Base-by-base conservation (phyloP, 2,888 invertebrate species). In the Melipona beecheii region DNA sequence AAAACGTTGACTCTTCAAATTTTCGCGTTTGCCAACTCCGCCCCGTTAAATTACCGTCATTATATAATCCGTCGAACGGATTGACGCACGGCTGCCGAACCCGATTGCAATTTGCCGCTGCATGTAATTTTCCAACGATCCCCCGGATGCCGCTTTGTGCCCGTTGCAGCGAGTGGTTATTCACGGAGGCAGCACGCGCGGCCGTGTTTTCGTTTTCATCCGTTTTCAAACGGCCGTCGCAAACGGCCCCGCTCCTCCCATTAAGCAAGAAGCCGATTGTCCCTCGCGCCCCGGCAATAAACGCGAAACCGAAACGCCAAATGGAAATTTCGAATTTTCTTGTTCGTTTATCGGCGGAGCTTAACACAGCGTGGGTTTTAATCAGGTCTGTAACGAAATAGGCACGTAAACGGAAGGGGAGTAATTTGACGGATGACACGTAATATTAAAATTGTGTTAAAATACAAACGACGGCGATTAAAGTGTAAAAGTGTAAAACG, bases 41-140 rank as follows among this genome's bases (percentile, higher is more conserved):
- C 62, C 43, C 43, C 78, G 31, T 65, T 73, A 73, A 78, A 78
- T 73, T 65, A 73, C 78, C 73, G 49, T 73, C 78, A 78, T 62
- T 65, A 65, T 73, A 56, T 9, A 31, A 43, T 49, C 49, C 64
- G 73, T 73, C 73, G 49, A 73, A 64, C 54, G n/a, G n/a, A n/a
- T n/a, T n/a, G 43, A 65, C 65, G 27, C 56, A 65, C 78, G 56
- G 17, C 2, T n/a, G 64, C 50, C 4, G 64, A 21, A 49, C 64
- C 49, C 62, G 77, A 77, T 72, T 64, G 72, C 72, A 72, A 77
- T 77, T 77, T 64, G 13, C 27, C 27, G 19, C 49, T 21, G 49
- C 54, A 54, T 77, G 65, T 72, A 72, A 64, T 64, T 72, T 54
- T 43, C n/a, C n/a, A 43, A 24, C 76, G 60, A 54, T 52, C 24